Base-by-base conservation (phyloP, 2,113 vertebrate species). In the Chaetorhynchus papuensis region DNA sequence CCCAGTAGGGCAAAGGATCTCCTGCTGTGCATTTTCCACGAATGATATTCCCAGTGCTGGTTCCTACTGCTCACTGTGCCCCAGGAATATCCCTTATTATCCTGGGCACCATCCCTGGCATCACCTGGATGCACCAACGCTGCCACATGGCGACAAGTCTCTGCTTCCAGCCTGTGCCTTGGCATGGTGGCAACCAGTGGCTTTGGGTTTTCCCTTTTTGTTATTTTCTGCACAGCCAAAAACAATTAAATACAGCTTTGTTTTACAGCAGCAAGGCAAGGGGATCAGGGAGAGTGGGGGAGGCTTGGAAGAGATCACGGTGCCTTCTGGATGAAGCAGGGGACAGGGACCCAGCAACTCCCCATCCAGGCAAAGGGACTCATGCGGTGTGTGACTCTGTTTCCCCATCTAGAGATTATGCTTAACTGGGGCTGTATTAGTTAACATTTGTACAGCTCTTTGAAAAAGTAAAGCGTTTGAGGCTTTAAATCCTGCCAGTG, bases 401-500 rank as follows among this genome's bases (percentile, higher is more conserved):
- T 94, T 93, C 88, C 90, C 79, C 27, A 14, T 16, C 68, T 33
- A 66, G 64, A 91, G 71, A 64, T 44, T 27, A 71, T 7, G 6
- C 52, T 60, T 31, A 56, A 86, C 79, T 44, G 79, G 76, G 56
- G 37, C 52, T 77, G 68, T 60, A 37, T 90, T 94, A 90, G 93
- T 92, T 89, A 96, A 93, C 82, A 80, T 86, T 94, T 90, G 47
- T 93, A 90, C 69, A 75, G 83, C 60, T 78, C 90, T 92, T 94
- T 90, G 92, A 90, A 92, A 95, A 92, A 86, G 72, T 53, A 68
- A 95, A 96, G 85, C 80, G 94, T 93, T 77, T 39, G 82, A 96
- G 84, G 82, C 90, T 93, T 90, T 92, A 93, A 96, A 93, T 77
- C 56, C 88, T 94, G 94, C 92, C 93, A 90, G 82, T 95, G 90